Percentiles rank a stretch among this genome's conserved stretches.
phyloP scores from a whole-genome alignment of 2,113 vertebrate species.

The Ia io region DNA sequence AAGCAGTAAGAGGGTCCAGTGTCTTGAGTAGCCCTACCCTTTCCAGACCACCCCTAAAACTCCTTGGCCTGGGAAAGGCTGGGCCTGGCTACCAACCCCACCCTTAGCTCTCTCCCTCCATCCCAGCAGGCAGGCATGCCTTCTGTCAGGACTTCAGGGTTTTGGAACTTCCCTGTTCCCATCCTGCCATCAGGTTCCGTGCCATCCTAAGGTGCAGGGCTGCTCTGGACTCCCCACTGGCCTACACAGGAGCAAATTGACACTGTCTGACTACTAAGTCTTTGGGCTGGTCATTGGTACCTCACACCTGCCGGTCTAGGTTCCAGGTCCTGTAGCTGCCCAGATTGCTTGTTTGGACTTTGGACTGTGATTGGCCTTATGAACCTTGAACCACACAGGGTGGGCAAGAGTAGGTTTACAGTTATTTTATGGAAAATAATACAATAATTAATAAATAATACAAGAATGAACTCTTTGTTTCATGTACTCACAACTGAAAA shows the following conservation, averaged over 20 bases:
- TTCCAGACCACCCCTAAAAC: not conserved
- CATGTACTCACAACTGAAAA: not conserved
- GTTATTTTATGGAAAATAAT: not conserved
- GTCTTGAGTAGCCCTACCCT: not conserved
- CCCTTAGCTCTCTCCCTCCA: not conserved
- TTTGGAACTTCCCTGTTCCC: not conserved
- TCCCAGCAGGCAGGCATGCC: not conserved
- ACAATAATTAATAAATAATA: not conserved
- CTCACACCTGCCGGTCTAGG: not conserved
- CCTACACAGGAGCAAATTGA: not conserved
- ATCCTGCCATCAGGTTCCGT: not conserved
- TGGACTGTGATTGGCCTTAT: not conserved
- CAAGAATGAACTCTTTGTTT: not conserved
- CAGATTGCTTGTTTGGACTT: not conserved
- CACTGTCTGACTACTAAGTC: not conserved
- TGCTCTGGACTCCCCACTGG: not conserved
- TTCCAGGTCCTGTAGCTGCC: not conserved
- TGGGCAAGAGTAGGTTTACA: not conserved
- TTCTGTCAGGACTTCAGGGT: not conserved
- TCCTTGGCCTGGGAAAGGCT: not conserved
- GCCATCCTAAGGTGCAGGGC: not conserved
- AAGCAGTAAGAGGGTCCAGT: not conserved
- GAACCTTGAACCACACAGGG: not conserved
- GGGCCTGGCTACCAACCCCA: not conserved
- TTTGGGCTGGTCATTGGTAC: not conserved